Evolutionary conservation across 2,888 invertebrate genomes (phyloP).

Genomic region (Charanyca ferruginea): DNA sequence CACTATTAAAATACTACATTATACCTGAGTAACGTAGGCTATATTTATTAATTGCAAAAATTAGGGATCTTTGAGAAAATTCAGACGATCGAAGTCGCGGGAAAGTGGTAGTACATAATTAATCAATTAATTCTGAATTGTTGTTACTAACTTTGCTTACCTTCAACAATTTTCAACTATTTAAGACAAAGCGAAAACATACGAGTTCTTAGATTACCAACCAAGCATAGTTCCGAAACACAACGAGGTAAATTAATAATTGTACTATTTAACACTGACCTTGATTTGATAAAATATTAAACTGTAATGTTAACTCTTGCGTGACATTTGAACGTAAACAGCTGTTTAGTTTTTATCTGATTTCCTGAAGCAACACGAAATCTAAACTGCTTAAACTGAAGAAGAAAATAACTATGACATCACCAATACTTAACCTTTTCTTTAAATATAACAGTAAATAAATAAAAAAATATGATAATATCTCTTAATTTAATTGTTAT

Average conservation of each 20-base stretch:
- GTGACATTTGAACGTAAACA: constrained; percentile 41
- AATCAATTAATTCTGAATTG: background rate
- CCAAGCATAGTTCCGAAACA: constrained; percentile 28
- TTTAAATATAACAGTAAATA: background rate
- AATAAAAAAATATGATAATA: background rate
- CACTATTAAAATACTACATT: too few species aligned
- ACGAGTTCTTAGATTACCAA: constrained; percentile 1
- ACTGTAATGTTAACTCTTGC: constrained; percentile 19
- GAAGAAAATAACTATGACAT: constrained; percentile 9
- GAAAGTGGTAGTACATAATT: too few species aligned
- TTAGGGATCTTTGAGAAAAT: too few species aligned
- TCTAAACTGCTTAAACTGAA: constrained; percentile 14
- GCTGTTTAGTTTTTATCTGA: constrained; percentile 38
- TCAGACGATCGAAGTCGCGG: too few species aligned
- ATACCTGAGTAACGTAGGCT: too few species aligned
- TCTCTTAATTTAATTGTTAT: background rate
- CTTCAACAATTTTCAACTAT: background rate
- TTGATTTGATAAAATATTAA: constrained; percentile 30
- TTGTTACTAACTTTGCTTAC: background rate
- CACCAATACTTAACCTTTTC: background rate
- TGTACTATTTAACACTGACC: constrained; percentile 22
- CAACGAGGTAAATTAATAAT: background rate
- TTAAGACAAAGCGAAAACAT: constrained; percentile 17
- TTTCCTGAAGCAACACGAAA: constrained; percentile 31
- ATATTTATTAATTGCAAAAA: too few species aligned